Conservation (phyloP, 2,113 vertebrate species). For the Cardinalis cardinalis region DNA sequence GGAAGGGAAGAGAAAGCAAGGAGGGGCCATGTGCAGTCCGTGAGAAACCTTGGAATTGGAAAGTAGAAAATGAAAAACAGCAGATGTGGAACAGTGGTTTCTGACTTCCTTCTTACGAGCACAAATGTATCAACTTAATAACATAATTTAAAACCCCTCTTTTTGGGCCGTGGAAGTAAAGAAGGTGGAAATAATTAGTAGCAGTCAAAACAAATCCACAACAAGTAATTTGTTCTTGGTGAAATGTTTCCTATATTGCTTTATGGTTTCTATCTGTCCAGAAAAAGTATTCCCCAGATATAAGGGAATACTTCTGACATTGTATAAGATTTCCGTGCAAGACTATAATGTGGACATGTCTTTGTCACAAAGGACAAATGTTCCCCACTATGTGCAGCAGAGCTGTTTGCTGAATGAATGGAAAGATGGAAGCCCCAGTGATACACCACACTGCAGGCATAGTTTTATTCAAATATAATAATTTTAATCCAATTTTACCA, state of each 20-base stretch:
- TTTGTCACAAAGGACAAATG: not conserved
- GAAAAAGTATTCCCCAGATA: not conserved
- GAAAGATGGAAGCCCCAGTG: not conserved
- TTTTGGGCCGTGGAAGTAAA: not conserved
- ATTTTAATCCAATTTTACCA: constrained; percentile 56
- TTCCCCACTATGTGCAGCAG: accelerated
- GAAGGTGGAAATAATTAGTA: not conserved
- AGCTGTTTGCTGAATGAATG: not conserved
- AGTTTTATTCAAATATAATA: not conserved
- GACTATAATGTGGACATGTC: not conserved
- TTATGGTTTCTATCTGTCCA: not conserved
- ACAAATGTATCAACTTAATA: constrained; percentile 20
- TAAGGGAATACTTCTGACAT: not conserved
- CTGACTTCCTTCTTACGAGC: not conserved
- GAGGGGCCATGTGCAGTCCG: not conserved
- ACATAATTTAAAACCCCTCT: not conserved
- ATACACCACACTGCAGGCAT: not conserved
- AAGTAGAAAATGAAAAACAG: constrained; percentile 11
- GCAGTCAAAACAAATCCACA: not conserved
- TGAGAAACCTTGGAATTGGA: not conserved
- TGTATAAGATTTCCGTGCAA: not conserved
- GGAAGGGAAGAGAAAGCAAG: not conserved
- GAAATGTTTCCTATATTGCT: not conserved
- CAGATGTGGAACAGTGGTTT: constrained; percentile 29
- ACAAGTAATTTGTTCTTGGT: not conserved